Conservation (phyloP, 2,888 invertebrate genomes). For the Ditula angustiorana region DNA sequence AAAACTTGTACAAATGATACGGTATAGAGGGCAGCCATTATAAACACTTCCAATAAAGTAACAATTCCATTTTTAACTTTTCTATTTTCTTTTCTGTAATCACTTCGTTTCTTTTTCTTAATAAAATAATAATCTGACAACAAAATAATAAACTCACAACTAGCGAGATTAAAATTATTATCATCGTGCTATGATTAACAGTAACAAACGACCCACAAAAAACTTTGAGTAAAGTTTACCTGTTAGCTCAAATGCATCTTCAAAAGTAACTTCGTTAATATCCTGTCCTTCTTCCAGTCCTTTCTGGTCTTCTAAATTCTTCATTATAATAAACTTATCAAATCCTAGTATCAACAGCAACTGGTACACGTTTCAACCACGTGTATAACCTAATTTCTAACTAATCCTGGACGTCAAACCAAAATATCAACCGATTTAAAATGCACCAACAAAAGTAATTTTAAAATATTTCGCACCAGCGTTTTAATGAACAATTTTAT, state of each 20-base stretch:
- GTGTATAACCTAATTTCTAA: neutral
- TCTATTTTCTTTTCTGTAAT: too few species aligned
- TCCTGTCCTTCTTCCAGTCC: constrained; percentile 50
- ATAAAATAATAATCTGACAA: too few species aligned
- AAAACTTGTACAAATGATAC: too few species aligned
- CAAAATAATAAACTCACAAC: too few species aligned
- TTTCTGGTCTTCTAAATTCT: constrained; percentile 46
- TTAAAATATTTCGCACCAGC: neutral
- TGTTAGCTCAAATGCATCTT: constrained; percentile 77
- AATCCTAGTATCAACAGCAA: neutral
- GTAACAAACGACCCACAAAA: neutral
- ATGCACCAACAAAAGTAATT: neutral
- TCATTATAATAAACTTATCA: constrained; percentile 14
- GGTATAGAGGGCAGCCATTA: too few species aligned
- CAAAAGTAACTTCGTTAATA: constrained; percentile 64
- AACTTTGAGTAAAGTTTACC: constrained; percentile 53
- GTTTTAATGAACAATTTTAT: neutral
- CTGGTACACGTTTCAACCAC: neutral
- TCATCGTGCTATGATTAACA: neutral
- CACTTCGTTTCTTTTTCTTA: too few species aligned
- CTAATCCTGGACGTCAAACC: neutral
- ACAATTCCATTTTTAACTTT: too few species aligned
- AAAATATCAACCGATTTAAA: neutral
- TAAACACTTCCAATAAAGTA: too few species aligned
- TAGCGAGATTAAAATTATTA: too few species aligned